phyloP scores from a whole-genome alignment of 2,797 vertebrate genomes.

The Spondyliosoma cantharus region DNA sequence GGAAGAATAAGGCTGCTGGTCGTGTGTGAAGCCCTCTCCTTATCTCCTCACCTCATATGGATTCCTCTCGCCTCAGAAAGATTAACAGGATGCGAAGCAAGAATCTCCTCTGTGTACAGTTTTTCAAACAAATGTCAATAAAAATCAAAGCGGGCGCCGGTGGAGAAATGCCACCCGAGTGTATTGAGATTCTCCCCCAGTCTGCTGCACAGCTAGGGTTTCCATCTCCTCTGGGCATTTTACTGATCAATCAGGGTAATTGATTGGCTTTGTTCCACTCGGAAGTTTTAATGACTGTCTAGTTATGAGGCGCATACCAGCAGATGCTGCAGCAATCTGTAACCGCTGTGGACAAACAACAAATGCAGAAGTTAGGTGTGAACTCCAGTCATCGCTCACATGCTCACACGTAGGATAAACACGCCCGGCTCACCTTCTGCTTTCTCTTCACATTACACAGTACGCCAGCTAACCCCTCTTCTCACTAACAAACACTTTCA shows the following conservation, averaged over 20 bases:
- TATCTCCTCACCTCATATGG: constrained; percentile 75
- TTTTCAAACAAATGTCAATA: constrained; percentile 78
- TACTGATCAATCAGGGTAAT: constrained; percentile 77
- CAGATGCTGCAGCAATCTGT: constrained; percentile 53
- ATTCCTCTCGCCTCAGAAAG: constrained; percentile 65
- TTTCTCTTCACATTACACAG: constrained; percentile 1
- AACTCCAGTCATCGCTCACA: constrained; percentile 41
- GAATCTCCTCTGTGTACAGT: constrained; percentile 68
- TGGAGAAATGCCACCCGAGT: constrained; percentile 61
- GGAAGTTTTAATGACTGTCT: constrained; percentile 68
- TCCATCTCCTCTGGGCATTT: constrained; percentile 66
- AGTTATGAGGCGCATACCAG: constrained; percentile 58
- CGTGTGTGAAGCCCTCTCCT: constrained; percentile 58
- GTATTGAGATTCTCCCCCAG: constrained; percentile 64
- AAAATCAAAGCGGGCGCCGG: constrained; percentile 51
- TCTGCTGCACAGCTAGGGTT: constrained; percentile 45
- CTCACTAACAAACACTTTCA: constrained; percentile 51
- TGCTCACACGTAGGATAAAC: constrained; percentile 39
- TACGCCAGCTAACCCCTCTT: neutral
- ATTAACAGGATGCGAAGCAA: constrained; percentile 71
- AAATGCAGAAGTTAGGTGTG: constrained; percentile 31
- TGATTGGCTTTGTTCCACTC: constrained; percentile 71
- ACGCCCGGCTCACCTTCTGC: constrained; percentile 25
- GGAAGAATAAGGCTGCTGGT: constrained; percentile 55
- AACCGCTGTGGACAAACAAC: constrained; percentile 25